Base-by-base conservation (phyloP, 2,797 vertebrate species). In the Pangasius krempfi region DNA sequence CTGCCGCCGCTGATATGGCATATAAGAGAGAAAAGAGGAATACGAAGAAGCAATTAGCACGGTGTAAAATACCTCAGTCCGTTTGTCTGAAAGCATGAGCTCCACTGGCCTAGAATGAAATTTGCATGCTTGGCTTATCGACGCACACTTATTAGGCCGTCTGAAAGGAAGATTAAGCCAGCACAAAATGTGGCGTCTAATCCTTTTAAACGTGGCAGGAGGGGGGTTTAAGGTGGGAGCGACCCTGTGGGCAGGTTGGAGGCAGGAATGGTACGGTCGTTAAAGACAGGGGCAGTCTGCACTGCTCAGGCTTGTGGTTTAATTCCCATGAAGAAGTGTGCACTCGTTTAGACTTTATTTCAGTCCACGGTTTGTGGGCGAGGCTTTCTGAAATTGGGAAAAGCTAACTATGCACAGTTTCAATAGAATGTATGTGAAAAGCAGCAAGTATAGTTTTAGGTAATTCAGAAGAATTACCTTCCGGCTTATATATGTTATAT, bases 91-190 rank as follows among this genome's bases (percentile, higher is more conserved):
- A 95, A 95, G 94, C 94, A 80, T 90, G 91, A 94, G 96, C 94
- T 95, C 94, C 93, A 93, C 94, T 94, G 94, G 95, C 95, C 95
- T 93, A 94, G 95, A 95, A 96, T 96, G 95, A 96, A 92, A 96
- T 97, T 96, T 96, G 96, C 96, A 97, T 96, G 96, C 95, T 95
- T 93, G 89, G 94, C 95, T 96, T 96, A 96, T 96, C 95, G 95
- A 95, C 93, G 93, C 94, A 92, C 95, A 94, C 95, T 96, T 96
- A 96, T 96, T 96, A 96, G 95, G 93, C 94, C 92, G 92, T 93
- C 96, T 96, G 95, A 96, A 97, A 96, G 95, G 96, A 94, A 96
- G 96, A 97, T 97, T 97, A 97, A 96, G 94, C 92, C 95, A 88
- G 94, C 95, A 94, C 95, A 96, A 96, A 97, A 96, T 95, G 95